Evolutionary conservation across 2,797 vertebrate species (phyloP).

Genomic region (Poeciliopsis turneri): DNA sequence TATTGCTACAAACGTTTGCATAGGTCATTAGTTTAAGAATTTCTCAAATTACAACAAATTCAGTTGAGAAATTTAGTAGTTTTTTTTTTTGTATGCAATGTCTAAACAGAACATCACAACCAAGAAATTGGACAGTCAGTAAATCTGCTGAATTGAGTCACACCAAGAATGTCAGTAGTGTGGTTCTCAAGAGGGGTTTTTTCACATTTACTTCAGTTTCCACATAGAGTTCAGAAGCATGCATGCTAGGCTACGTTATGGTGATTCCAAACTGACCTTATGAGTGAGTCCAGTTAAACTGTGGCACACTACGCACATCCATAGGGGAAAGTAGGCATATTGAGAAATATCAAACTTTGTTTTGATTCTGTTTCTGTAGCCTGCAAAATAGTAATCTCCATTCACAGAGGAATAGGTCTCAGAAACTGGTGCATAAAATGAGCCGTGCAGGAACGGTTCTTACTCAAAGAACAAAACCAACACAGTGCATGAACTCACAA

Average conservation of each 20-base stretch:
- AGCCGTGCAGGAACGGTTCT: too few species aligned
- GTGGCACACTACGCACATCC: neutral
- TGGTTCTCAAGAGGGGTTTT: neutral
- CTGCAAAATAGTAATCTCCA: neutral
- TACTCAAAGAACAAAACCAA: too few species aligned
- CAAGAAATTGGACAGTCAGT: neutral
- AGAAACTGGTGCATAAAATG: neutral
- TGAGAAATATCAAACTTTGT: too few species aligned
- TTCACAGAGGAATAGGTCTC: neutral
- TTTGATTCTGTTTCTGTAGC: neutral
- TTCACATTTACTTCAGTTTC: neutral
- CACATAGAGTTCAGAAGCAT: neutral
- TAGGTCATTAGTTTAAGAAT: neutral
- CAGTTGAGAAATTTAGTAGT: neutral
- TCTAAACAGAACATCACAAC: neutral
- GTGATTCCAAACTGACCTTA: neutral
- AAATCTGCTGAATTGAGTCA: neutral
- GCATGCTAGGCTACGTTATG: neutral
- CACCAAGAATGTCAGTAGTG: neutral
- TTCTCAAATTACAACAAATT: conserved; percentile 2
- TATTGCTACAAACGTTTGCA: neutral
- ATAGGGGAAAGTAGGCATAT: neutral
- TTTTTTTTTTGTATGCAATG: neutral
- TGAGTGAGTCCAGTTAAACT: neutral
- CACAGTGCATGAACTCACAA: too few species aligned